Evolutionary conservation across 2,113 vertebrate genomes (phyloP).

Genomic region (Verasper variegatus): DNA sequence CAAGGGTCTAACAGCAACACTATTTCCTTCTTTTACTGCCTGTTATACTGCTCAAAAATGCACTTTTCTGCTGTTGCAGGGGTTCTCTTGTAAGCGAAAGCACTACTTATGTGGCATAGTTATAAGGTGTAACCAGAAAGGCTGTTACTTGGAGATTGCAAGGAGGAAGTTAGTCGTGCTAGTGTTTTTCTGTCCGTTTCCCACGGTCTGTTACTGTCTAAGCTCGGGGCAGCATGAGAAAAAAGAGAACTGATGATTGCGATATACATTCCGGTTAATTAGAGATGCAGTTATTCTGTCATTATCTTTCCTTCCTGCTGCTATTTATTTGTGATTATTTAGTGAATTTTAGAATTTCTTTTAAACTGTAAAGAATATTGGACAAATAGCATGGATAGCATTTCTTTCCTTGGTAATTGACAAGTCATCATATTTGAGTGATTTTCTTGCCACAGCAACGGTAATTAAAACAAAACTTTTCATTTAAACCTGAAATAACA

Average conservation of each 20-base stretch:
- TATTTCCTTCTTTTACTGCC: slow-evolving; percentile 59
- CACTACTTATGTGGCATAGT: slow-evolving; percentile 13
- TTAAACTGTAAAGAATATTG: not conserved
- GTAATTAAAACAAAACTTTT: too few species aligned
- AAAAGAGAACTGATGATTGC: slow-evolving; percentile 6
- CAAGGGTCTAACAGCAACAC: slow-evolving; percentile 58
- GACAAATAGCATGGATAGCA: not conserved
- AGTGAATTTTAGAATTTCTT: not conserved
- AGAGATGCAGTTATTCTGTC: not conserved
- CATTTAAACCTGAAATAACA: not conserved
- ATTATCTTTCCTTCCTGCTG: not conserved
- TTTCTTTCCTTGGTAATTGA: too few species aligned
- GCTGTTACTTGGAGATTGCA: slow-evolving; percentile 24
- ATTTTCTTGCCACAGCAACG: too few species aligned
- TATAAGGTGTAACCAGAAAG: slow-evolving; percentile 45
- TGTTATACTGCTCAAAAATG: slow-evolving; percentile 41
- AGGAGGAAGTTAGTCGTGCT: slow-evolving; percentile 45
- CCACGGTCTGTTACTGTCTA: slow-evolving; percentile 10
- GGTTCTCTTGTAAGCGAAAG: slow-evolving; percentile 10
- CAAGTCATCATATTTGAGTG: too few species aligned
- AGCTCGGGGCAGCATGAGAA: not conserved
- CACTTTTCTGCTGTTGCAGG: slow-evolving; percentile 7
- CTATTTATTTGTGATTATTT: not conserved
- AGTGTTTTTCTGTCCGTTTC: slow-evolving; percentile 32
- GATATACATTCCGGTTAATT: not conserved